Evolutionary conservation across 2,113 vertebrate genomes (phyloP), one percentile per base, ranked within the genome.

Genomic region (Neoarius graeffei): DNA sequence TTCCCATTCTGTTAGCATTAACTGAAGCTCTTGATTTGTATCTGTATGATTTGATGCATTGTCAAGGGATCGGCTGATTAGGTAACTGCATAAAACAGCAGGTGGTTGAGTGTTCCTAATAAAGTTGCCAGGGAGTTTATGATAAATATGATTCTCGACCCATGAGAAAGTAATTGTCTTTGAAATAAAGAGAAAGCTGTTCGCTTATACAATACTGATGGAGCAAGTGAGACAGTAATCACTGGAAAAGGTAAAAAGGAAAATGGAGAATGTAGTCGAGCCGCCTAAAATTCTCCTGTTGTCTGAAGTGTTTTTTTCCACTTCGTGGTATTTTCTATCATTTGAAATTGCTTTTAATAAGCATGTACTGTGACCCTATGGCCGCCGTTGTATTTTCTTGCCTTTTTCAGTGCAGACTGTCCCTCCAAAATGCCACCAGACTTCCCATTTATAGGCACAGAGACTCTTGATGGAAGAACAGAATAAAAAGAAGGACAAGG

Each of bases 391-490:
- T 88, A 52, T 59, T 87, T 82, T 73, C 81, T 89, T 88, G 83
- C 90, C 89, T 90, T 92, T 91, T 91, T 88, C 88, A 93, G 90
- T 83, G 67, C 19, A 54, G 66, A 59, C 27, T 83, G 30, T 80
- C 35, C 48, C 7, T 89, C 52, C 20, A 57, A 86, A 89, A 81
- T 90, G 87, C 89, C 90, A 89, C 82, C 89, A 91, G 91, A 89
- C 84, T 90, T 92, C 85, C 92, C 92, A 91, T 93, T 92, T 93
- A 92, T 92, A 93, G 92, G 84, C 91, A 93, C 60, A 7, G 23
- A 86, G 88, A 82, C 89, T 60, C 19, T 82, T 48, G 73, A 88
- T 56, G 85, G 85, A 84, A 59, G 67, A 77, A 88, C 66, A 84
- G 85, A 91, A 84, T 77, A 81, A 91, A 71, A 85, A 84, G 86